Evolutionary conservation across 1,140 invertebrate species (phyloP), one percentile per base, ranked within the genome.

Genomic region (Streblospio benedicti): DNA sequence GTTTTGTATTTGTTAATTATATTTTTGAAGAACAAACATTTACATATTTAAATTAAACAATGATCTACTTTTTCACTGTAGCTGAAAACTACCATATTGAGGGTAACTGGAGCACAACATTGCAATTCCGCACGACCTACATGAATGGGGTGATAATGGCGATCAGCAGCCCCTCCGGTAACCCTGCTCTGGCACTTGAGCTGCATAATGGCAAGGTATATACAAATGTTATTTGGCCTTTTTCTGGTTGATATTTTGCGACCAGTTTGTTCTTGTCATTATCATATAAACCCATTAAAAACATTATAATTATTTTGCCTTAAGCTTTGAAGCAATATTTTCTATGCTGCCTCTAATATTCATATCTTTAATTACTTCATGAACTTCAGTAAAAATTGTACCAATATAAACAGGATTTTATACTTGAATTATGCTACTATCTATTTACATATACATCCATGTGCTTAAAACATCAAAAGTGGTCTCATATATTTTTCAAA

Each of bases 121-220:
- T 93, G 35, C 86, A 93, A 72, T 93, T 94, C 72, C 81, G 88
- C 62, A 93, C 89, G 5, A 86, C 86, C 1, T 86, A 90, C 72
- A 78, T 85, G 51, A 86, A 85, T 53, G 91, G 91, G 2, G 81
- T 93, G 5, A 75, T 96, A 14, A 69, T 94, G 2, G 87, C 85
- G 18, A 83, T 88, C 4, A 84, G 84, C 38, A 84, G 85, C 57
- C 79, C 81, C 0, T 69, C 68, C 18, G 83, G 82, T 16, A 82
- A 81, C 43, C 85, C 87, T 12, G 84, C 86, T 0, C 71, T 92
- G 1, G 87, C 88, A 0, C 68, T 92, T 5, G 89, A 90, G 76
- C 71, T 91, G 0, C 80, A 85, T 65, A 84, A 87, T 73, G 89
- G 89, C 64, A 86, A 85, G 74, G 85, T 86, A 75, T 77, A 75